These are phyloP conservation scores for Alectura lathami DNA, from an alignment of 2,113 vertebrate genomes.

Conservation along the genomic window DNA sequence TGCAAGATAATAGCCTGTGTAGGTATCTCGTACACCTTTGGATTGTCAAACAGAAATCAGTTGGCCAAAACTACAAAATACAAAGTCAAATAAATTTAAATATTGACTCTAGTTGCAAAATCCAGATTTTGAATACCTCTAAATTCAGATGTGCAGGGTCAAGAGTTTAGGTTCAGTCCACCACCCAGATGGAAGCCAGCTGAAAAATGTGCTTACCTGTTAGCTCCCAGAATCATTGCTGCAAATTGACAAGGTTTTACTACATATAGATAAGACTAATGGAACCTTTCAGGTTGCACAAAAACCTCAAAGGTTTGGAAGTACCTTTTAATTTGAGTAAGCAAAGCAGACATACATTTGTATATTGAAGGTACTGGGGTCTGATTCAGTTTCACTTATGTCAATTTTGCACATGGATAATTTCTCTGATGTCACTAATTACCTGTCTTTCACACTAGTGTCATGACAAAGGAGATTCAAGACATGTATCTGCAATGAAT, in stretches of 20 bases:
- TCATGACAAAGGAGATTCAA: neutral
- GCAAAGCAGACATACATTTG: neutral
- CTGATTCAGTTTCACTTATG: neutral
- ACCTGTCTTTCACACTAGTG: neutral
- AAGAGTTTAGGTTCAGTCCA: slow-evolving; percentile 54
- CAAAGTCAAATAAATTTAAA: slow-evolving; percentile 58
- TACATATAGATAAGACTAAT: slow-evolving; percentile 62
- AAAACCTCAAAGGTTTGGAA: slow-evolving; percentile 7
- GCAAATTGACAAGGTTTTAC: slow-evolving; percentile 58
- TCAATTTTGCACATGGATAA: neutral
- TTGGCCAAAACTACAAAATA: neutral
- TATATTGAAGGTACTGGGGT: neutral
- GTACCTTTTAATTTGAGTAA: neutral
- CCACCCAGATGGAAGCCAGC: neutral
- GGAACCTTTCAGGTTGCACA: slow-evolving; percentile 13
- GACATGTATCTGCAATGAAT: neutral
- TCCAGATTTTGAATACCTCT: slow-evolving; percentile 47
- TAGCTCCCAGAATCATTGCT: slow-evolving; percentile 39
- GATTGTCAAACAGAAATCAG: slow-evolving; percentile 61
- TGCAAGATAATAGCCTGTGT: neutral
- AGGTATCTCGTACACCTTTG: slow-evolving; percentile 66
- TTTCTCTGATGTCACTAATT: neutral
- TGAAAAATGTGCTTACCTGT: slow-evolving; percentile 69
- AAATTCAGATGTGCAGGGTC: slow-evolving; percentile 39
- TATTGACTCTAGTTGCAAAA: slow-evolving; percentile 68